phyloP scores from a whole-genome alignment of 2,888 invertebrate species.

The Anthoptus insignis region DNA sequence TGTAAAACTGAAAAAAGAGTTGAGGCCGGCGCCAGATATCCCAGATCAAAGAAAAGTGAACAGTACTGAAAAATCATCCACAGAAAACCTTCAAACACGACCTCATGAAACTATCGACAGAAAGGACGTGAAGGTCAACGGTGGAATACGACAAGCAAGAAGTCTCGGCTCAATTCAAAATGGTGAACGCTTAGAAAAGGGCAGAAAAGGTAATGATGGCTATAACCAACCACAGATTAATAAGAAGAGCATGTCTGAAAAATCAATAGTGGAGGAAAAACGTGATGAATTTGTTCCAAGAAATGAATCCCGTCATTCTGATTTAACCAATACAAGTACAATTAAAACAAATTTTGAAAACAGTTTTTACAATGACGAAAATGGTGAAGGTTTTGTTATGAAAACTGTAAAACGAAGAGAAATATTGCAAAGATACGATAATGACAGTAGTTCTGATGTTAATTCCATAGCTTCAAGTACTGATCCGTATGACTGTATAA shows the following conservation, averaged over 20 bases:
- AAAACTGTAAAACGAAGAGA: conserved; percentile 92
- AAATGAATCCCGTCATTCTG: conserved; percentile 81
- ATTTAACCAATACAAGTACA: conserved; percentile 81
- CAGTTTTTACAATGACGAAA: conserved; percentile 89
- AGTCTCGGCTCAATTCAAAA: conserved; percentile 81
- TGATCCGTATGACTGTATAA: conserved; percentile 93
- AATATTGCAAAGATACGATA: conserved; percentile 91
- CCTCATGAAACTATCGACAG: conserved; percentile 81
- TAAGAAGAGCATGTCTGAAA: conserved; percentile 80
- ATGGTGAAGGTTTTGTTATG: conserved; percentile 89
- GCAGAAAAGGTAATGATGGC: conserved; percentile 61
- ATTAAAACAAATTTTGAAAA: conserved; percentile 88
- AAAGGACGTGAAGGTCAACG: conserved; percentile 74
- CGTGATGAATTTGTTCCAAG: conserved; percentile 73
- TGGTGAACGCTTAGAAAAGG: conserved; percentile 71
- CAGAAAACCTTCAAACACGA: conserved; percentile 64
- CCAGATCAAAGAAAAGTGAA: conserved; percentile 67
- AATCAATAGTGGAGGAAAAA: conserved; percentile 77
- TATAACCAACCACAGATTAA: conserved; percentile 71
- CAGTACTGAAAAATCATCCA: conserved; percentile 62
- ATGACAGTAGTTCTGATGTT: conserved; percentile 88
- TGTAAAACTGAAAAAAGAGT: conserved; percentile 77
- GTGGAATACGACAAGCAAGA: conserved; percentile 80
- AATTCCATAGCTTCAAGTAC: conserved; percentile 90
- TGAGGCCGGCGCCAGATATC: conserved; percentile 75